phyloP scores from a whole-genome alignment of 2,888 invertebrate genomes.

The Lithophane socia region DNA sequence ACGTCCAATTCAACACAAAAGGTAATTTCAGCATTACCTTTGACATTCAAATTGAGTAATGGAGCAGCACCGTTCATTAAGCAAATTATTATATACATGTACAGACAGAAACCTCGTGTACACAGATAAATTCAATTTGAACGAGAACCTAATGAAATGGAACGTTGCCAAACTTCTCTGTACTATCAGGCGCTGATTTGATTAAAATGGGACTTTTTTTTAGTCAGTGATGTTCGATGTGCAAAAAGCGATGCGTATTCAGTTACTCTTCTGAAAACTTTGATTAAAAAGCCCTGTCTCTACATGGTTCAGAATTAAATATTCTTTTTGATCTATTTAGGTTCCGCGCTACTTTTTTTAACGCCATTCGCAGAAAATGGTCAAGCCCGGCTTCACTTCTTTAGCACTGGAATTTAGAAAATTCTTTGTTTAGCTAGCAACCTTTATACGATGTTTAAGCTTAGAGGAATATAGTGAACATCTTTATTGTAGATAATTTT shows the following conservation, averaged over 20 bases:
- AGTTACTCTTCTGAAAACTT: background rate
- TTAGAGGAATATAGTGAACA: background rate
- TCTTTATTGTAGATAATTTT: background rate
- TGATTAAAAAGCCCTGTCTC: background rate
- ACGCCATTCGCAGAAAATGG: background rate
- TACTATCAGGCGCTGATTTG: constrained; percentile 26
- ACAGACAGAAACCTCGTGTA: constrained; percentile 7
- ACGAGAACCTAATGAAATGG: constrained; percentile 56
- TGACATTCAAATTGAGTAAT: constrained; percentile 49
- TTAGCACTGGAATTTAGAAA: background rate
- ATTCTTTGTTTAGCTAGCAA: background rate
- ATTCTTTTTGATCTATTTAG: background rate
- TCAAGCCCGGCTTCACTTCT: background rate
- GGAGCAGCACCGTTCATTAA: constrained; percentile 42
- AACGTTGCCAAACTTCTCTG: constrained; percentile 46
- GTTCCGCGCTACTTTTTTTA: background rate
- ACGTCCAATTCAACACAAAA: background rate
- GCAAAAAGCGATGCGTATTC: background rate
- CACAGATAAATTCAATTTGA: constrained; percentile 55
- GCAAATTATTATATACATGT: constrained; percentile 36
- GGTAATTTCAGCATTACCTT: constrained; percentile 20
- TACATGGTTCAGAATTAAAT: background rate
- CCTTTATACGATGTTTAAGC: fast-evolving
- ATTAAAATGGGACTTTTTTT: constrained; percentile 40
- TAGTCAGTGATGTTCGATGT: constrained; percentile 1